These are phyloP conservation scores for Actinemys pallida DNA, from an alignment of 2,113 vertebrate species.

Conservation along the genomic window DNA sequence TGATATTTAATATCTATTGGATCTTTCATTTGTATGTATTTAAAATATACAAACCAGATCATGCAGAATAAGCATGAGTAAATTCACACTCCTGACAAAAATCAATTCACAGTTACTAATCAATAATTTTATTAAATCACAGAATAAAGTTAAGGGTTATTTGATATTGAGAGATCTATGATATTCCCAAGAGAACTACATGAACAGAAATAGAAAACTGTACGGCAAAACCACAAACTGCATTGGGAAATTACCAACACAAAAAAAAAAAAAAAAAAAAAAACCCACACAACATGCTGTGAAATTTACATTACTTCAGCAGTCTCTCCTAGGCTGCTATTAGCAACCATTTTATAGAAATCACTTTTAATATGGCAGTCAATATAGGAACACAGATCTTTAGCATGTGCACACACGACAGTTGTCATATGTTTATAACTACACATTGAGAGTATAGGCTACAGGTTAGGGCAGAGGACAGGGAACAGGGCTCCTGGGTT, in stretches of 20 bases:
- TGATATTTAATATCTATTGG: fast-evolving
- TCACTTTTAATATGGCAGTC: neutral
- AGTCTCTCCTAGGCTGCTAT: neutral
- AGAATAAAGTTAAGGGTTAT: neutral
- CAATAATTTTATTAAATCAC: neutral
- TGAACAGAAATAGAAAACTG: neutral
- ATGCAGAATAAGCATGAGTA: neutral
- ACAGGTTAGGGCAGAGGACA: neutral
- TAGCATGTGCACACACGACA: neutral
- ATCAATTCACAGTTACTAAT: neutral
- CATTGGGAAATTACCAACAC: neutral
- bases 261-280: no score
- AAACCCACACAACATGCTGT: neutral
- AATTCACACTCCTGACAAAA: neutral
- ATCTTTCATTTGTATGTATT: neutral
- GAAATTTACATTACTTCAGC: neutral
- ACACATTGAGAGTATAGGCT: neutral
- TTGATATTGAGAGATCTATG: neutral
- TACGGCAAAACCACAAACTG: neutral
- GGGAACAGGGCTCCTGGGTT: neutral
- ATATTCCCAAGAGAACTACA: neutral
- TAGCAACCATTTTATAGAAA: neutral
- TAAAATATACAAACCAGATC: neutral
- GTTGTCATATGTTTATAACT: neutral
- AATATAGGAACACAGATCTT: neutral